These are phyloP conservation scores for Plotosus lineatus DNA, from an alignment of 2,113 vertebrate genomes.

Conservation along the genomic window DNA sequence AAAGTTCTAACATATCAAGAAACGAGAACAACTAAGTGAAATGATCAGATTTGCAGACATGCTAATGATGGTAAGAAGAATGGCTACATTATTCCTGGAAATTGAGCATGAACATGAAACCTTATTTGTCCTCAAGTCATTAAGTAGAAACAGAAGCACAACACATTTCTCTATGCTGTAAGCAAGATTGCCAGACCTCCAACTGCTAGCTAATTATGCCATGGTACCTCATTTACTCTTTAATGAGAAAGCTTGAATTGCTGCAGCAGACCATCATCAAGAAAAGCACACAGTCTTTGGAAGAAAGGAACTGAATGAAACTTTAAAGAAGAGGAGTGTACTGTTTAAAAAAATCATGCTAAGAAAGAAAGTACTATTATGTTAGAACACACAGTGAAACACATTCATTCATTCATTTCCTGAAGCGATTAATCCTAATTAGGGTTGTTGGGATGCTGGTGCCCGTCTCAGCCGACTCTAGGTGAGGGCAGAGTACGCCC, in stretches of 20 bases:
- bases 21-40: conserved; percentile 8
- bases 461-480: no score
- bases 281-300: conserved; percentile 21
- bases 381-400: no score
- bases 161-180: conserved; percentile 28
- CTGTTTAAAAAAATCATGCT: no score
- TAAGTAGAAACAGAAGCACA: conserved; percentile 34
- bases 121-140: conserved; percentile 42
- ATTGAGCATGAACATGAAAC: conserved; percentile 40
- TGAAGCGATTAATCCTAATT: no score
- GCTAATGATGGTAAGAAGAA: conserved; percentile 31
- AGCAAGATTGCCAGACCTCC: conserved; percentile 27
- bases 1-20: conserved; percentile 1
- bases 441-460: no score
- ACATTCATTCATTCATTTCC: no score
- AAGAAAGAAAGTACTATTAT: no score
- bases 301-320: conserved; percentile 23
- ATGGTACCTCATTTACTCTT: conserved; percentile 42
- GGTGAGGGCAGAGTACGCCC: no score
- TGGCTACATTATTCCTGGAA: conserved; percentile 30
- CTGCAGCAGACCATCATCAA: conserved; percentile 35
- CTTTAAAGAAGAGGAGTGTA: not conserved
- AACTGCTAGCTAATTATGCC: conserved; percentile 45
- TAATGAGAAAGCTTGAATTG: conserved; percentile 42
- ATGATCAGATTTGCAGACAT: conserved; percentile 15